Evolutionary conservation across 1,140 invertebrate genomes (phyloP), one percentile per base, ranked within the genome.

Genomic region (Drosophila dunni): DNA sequence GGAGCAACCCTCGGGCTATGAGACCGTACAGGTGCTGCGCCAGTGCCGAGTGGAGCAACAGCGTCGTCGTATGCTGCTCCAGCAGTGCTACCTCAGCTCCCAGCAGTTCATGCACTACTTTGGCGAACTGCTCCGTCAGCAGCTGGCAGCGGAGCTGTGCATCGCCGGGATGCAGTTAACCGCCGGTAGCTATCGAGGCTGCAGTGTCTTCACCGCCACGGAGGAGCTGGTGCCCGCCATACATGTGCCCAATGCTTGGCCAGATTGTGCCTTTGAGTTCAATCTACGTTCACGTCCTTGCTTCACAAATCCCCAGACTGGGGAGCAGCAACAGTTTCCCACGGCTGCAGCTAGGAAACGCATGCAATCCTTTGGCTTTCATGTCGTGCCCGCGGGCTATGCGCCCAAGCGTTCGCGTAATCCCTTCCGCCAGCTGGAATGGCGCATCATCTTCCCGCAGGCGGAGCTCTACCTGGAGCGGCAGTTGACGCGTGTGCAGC

Each of bases 381-480:
- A 96, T 70, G 86, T 96, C 2, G 93, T 96, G 0, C 96, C 96
- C 0, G 93, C 95, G 65, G 95, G 95, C 20, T 95, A 94, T 90
- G 91, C 93, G 6, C 93, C 94, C 2, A 95, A 94, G 79, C 93
- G 93, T 15, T 93, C 93, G 4, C 77, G 91, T 2, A 95, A 95
- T 81, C 91, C 92, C 0, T 92, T 94, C 36, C 93, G 94, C 53
- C 94, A 94, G 65, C 91, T 96, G 8, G 95, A 97, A 83, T 97
- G 96, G 96, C 94, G 95, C 78, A 92, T 97, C 1, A 93, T 93
- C 6, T 97, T 97, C 80, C 95, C 95, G 0, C 94, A 94, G 53
- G 96, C 96, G 0, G 96, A 96, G 89, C 93, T 94, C 42, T 96
- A 94, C 75, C 91, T 97, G 50, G 95, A 96, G 78, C 95, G 94